Evolutionary conservation across 53 echinoderm and acorn worm species (phyloP), one percentile per base, ranked within the genome.

Genomic region (Crossaster papposus): DNA sequence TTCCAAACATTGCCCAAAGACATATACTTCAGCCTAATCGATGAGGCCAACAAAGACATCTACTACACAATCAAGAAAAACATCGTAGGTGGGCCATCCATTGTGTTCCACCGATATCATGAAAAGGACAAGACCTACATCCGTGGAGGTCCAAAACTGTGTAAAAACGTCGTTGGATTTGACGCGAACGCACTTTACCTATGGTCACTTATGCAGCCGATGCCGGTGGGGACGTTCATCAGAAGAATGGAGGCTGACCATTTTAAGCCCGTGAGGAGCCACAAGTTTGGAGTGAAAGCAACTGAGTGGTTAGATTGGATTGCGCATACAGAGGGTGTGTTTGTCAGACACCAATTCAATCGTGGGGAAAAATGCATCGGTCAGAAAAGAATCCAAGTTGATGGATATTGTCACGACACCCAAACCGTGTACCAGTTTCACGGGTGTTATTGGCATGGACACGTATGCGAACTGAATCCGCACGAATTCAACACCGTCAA

Each of bases 151-250:
- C n/a, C 23, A 2, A 77, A 91, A 5, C 8, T 58, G 12, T 91
- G 94, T 51, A 36, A 91, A 33, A 74, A 89, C 3, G 65, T 94
- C 12, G 72, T 91, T 11, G 89, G 89, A 9, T 94, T 81, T 50
- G 94, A 94, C 52, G 91, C 91, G 10, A 94, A 94, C 23, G 94
- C 94, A 6, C 50, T 94, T 0, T 94, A 94, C 52, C 83, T 94
- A 1, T 94, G 94, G 94, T 86, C 94, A 1, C 70, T 91, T 28
- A 94, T 94, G 94, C 91, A 94, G 72, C 32, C 65, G 20, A 90
- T 94, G 94, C 91, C 94, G 10, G 89, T 89, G 0, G 89, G 91
- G 0, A 58, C 72, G 0, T 94, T 85, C 68, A 13, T 90, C 14
- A 36, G 90, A 35, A 71, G 94, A 18, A 81, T 54, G 6, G 73